phyloP scores from a whole-genome alignment of 1,140 invertebrate species.

The Pseudomyrmex dendroicus region DNA sequence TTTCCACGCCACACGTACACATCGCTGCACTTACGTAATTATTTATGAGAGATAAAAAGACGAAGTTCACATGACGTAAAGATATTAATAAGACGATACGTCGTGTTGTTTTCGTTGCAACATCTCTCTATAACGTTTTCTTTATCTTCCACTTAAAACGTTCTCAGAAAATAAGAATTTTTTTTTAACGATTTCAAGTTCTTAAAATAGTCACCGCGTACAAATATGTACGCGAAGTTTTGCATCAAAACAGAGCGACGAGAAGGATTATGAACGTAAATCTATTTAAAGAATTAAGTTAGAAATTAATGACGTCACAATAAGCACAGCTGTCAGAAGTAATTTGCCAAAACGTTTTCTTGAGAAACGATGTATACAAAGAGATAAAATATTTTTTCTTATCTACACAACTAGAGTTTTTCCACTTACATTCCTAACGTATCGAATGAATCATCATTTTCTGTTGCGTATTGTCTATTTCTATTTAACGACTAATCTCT shows the following conservation, averaged over 20 bases:
- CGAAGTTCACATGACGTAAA: not conserved
- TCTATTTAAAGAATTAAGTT: no score
- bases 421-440: not conserved
- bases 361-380: no score
- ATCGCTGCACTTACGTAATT: conserved; percentile 28
- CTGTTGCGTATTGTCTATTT: not conserved
- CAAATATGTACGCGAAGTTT: no score
- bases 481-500: not conserved
- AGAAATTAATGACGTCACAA: no score
- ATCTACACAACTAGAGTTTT: no score
- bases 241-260: no score
- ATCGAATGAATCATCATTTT: not conserved
- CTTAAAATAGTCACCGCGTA: not conserved
- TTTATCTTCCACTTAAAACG: not conserved
- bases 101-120: conserved; percentile 12
- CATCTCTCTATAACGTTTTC: not conserved
- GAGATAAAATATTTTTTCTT: no score
- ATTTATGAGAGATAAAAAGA: not conserved
- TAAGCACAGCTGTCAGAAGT: no score
- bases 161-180: no score
- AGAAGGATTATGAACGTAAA: no score
- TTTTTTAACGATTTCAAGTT: not conserved
- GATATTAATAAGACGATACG: conserved; percentile 1
- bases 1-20: not conserved
- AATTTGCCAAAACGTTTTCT: no score